phyloP scores from a whole-genome alignment of 2,113 vertebrate genomes.

The Toxotes chatareus region DNA sequence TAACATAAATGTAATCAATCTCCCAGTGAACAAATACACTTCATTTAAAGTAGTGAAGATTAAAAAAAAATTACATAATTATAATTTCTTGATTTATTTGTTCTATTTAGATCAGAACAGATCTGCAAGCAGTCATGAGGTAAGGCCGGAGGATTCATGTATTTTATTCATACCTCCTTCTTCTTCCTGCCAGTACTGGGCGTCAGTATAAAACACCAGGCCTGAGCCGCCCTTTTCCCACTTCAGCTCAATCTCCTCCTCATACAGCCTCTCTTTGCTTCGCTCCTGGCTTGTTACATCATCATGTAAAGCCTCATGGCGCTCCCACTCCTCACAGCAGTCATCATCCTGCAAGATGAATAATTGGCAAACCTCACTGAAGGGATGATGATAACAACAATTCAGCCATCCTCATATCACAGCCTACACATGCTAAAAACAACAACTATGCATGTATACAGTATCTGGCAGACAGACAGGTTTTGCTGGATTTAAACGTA shows the following conservation, averaged over 20 bases:
- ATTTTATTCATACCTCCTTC: conserved; percentile 87
- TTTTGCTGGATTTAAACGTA: conserved; percentile 50
- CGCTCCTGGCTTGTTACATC: conserved; percentile 95
- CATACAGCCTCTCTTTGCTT: conserved; percentile 89
- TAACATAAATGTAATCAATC: conserved; percentile 6
- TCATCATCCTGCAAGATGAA: conserved; percentile 85
- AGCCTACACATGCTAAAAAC: not conserved
- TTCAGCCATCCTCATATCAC: not conserved
- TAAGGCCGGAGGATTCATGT: not conserved
- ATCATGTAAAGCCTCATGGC: conserved; percentile 93
- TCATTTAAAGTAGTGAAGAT: not conserved
- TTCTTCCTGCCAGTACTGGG: conserved; percentile 95
- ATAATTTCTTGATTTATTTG: not conserved
- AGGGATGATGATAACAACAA: not conserved
- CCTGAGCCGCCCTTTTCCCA: conserved; percentile 98
- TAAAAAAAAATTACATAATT: not conserved
- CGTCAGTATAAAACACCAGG: conserved; percentile 97
- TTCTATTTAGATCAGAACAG: not conserved
- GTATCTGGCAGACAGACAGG: not conserved
- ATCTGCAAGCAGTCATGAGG: not conserved
- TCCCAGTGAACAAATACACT: not conserved
- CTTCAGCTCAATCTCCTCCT: conserved; percentile 96
- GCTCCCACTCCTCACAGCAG: conserved; percentile 95
- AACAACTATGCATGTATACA: no score
- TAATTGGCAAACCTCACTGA: not conserved